Percentiles rank a stretch among this genome's conserved stretches.
Conservation (phyloP, 30 jellyfish, hydroid and myxozoan species). For the Hydractinia echinata region DNA sequence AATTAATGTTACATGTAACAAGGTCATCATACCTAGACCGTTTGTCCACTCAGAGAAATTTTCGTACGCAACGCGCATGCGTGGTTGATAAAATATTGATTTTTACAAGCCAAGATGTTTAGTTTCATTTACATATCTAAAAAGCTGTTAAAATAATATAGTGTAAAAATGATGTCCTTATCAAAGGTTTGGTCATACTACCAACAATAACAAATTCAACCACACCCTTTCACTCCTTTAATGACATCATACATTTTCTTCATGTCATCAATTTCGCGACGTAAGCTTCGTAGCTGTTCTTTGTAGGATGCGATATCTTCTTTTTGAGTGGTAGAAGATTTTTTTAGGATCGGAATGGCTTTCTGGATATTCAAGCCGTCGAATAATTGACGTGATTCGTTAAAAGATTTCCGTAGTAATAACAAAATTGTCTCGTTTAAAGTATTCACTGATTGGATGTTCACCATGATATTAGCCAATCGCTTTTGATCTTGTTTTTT, state of each 20-base stretch:
- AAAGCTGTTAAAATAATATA: too few relatives aligned
- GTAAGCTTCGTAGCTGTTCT: not conserved
- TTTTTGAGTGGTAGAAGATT: not conserved
- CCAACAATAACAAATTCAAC: not conserved
- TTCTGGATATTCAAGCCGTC: constrained; percentile 12
- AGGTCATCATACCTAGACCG: too few relatives aligned
- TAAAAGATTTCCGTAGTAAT: not conserved
- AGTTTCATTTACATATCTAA: too few relatives aligned
- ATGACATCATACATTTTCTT: not conserved
- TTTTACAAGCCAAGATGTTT: too few relatives aligned
- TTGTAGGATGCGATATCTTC: not conserved
- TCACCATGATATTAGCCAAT: constrained; percentile 3
- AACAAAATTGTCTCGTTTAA: not conserved
- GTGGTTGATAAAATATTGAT: too few relatives aligned
- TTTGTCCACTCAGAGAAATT: too few relatives aligned
- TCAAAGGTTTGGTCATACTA: too few relatives aligned
- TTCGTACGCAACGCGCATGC: too few relatives aligned
- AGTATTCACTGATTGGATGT: not conserved
- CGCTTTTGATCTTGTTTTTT: too few relatives aligned
- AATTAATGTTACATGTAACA: too few relatives aligned
- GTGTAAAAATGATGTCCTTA: too few relatives aligned
- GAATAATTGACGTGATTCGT: constrained; percentile 11
- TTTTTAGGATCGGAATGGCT: not conserved
- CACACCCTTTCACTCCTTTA: not conserved
- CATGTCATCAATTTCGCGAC: not conserved